These are phyloP conservation scores for Lithodes maja DNA, from an alignment of 2,888 invertebrate genomes.

Conservation along the genomic window DNA sequence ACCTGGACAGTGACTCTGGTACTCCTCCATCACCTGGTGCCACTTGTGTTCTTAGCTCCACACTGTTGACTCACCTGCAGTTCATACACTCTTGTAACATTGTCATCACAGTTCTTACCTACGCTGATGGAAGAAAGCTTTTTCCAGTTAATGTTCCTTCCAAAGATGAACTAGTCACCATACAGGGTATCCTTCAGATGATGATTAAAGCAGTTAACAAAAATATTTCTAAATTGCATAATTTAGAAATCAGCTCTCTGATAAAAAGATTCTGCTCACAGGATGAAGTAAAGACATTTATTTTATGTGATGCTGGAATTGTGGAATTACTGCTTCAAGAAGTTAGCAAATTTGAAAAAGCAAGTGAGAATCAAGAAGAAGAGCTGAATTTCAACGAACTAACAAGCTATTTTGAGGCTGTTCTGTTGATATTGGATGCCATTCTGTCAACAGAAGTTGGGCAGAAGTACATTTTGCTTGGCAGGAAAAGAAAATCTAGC, in stretches of 20 bases:
- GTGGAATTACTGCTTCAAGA: slow-evolving; percentile 51
- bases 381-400: slow-evolving; percentile 4
- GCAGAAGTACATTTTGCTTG: slow-evolving; percentile 51
- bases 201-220: slow-evolving; percentile 42
- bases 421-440: slow-evolving; percentile 32
- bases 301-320: slow-evolving; percentile 58
- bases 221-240: slow-evolving; percentile 24
- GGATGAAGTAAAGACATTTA: slow-evolving; percentile 46
- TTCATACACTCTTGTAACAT: slow-evolving; percentile 43
- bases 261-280: slow-evolving; percentile 42
- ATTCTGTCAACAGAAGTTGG: slow-evolving; percentile 52
- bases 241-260: slow-evolving; percentile 33
- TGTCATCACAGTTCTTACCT: slow-evolving; percentile 48
- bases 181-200: slow-evolving; percentile 41
- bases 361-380: neutral
- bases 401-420: slow-evolving; percentile 32
- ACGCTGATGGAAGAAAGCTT: slow-evolving; percentile 61
- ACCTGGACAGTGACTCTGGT: slow-evolving; percentile 37
- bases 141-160: slow-evolving; percentile 59
- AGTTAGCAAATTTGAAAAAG: slow-evolving; percentile 26
- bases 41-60: neutral
- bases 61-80: slow-evolving; percentile 35
- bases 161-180: slow-evolving; percentile 58
- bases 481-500: slow-evolving; percentile 56
- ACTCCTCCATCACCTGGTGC: slow-evolving; percentile 8